Base-by-base conservation (phyloP, 2,113 vertebrate genomes). In the Zootoca vivipara region DNA sequence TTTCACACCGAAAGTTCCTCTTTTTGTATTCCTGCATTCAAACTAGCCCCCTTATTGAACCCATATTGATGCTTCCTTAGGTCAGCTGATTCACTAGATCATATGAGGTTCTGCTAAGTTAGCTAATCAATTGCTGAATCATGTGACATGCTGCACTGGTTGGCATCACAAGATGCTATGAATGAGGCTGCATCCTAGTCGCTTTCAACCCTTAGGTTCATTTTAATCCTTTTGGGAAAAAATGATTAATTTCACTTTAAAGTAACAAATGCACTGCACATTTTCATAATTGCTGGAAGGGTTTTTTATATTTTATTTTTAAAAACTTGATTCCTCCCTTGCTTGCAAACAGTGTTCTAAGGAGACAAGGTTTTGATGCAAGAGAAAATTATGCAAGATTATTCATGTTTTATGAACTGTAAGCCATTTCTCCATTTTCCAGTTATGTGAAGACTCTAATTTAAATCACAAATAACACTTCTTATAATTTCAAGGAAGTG, bases 341-440 rank as follows among this genome's bases (percentile, higher is more conserved):
- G n/a, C 30, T 73, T 84, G 20, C n/a, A 56, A 0, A 0, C 52
- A 18, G 26, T n/a, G 5, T 0, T 7, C 3, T 28, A 22, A 22
- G 35, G 6, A 42, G 13, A 40, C 79, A 64, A 35, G 22, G 3
- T 73, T 85, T 74, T 58, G 69, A 85, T 72, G 12, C n/a, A 28
- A 35, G 33, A 58, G 30, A 38, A 40, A 74, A 72, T 74, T 26
- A 74, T 56, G 26, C 42, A 74, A 74, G 13, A 62, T 85, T 40
- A 30, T 40, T 33, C 82, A 9, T 90, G 85, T 38, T 58, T 90
- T 88, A 65, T 84, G 67, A 1, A 0, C 2, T 1, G 1, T 30
- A 3, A 89, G 52, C 2, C 33, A 24, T 85, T n/a, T 78, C 62
- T 33, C 72, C 24, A 52, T 35, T 38, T 85, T 52, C 0, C 0